Conservation (phyloP, 35 echinoderm and acorn worm genomes). For the Heliocidaris erythrogramma region DNA sequence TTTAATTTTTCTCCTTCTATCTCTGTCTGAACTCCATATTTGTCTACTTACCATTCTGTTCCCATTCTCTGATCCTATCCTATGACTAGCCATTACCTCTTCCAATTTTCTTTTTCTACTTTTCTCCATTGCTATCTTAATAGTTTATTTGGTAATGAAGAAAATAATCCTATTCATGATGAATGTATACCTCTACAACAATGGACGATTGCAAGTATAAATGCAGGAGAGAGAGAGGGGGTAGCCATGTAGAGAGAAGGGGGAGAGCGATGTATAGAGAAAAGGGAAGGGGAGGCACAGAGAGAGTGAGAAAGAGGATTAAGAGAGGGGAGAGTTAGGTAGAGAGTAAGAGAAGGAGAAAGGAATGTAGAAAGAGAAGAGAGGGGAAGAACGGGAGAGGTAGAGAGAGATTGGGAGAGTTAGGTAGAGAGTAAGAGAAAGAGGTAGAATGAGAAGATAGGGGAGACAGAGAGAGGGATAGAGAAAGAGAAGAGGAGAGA, state of each 20-base stretch:
- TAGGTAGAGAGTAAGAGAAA: neutral
- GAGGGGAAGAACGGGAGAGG: neutral
- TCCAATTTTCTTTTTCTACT: too few relatives aligned
- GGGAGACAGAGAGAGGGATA: neutral
- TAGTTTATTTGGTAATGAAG: too few relatives aligned
- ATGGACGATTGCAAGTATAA: too few relatives aligned
- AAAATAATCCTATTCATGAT: too few relatives aligned
- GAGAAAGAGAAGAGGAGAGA: neutral
- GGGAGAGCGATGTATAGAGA: neutral
- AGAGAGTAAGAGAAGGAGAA: too few relatives aligned
- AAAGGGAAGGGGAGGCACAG: neutral
- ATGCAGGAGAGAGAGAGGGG: neutral
- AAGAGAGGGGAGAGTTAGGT: neutral
- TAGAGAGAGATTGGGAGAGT: neutral
- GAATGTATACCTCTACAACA: too few relatives aligned
- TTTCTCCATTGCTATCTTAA: too few relatives aligned
- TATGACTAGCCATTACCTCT: too few relatives aligned
- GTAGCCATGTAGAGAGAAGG: neutral
- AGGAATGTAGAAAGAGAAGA: neutral
- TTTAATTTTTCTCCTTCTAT: too few relatives aligned
- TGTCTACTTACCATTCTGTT: too few relatives aligned
- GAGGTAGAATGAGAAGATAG: neutral
- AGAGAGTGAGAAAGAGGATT: neutral
- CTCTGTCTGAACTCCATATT: too few relatives aligned
- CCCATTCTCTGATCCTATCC: too few relatives aligned